Base-by-base conservation (phyloP, 2,113 vertebrate species). In the Aspiorhynchus laticeps region DNA sequence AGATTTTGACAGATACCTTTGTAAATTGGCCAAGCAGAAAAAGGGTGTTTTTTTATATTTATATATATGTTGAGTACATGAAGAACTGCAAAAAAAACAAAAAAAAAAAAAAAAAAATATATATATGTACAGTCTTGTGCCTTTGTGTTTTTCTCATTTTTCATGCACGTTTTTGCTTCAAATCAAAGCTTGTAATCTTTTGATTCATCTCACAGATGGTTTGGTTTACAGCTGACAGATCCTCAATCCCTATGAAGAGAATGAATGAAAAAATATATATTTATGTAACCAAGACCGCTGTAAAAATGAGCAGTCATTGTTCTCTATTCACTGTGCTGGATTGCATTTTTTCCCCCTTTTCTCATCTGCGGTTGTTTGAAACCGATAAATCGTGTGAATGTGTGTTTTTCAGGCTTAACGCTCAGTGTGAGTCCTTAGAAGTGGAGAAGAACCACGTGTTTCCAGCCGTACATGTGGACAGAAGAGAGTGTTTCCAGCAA, bases 391-490 rank as follows among this genome's bases (percentile, higher is more conserved):
- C 19, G 26, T 15, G 11, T 75, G 21, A 33, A 10, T 63, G 3
- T 83, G 28, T 86, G 14, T 80, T 5, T 80, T 76, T 24, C 94
- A 99, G 98, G 94, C 93, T 99, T 91, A 94, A 95, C 89, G 94
- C 98, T 81, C 93, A 93, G 89, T 99, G 98, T 5, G 97, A 97
- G 75, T 96, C 95, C 86, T 91, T 97, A 0, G 98, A 99, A 93
- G 94, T 89, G 0, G 97, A 98, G 93, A 96, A 95, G 95, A 98
- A 96, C 93, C 98, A 99, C 33, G 93, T 99, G 85, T 97, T 97
- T 91, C 98, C 98, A 0, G 98, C 97, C 6, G 96, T 98, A 77
- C 95, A 96, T 0, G 93, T 92, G 67, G 91, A 93, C 4, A 94
- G 95, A 24, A 93, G 81, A 1, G 97, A 98, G 91, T 99, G 98